Conservation (phyloP, 2,797 vertebrate species). For the Diplodus puntazzo region DNA sequence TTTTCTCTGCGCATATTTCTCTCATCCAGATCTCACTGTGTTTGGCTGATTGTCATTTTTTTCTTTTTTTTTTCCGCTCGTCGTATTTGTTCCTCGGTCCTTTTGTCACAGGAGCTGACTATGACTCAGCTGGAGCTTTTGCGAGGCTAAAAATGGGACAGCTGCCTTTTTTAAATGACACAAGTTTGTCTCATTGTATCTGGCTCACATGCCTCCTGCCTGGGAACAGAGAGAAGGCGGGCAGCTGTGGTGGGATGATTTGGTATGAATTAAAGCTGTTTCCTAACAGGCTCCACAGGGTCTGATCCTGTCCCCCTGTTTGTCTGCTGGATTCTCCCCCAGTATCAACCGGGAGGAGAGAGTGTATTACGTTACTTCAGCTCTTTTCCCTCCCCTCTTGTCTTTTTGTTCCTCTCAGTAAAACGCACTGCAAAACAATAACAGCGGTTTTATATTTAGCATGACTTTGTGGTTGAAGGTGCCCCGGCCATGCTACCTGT, state of each 20-base stretch:
- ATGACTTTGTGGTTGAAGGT: slow-evolving; percentile 70
- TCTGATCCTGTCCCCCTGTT: slow-evolving; percentile 72
- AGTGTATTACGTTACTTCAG: slow-evolving; percentile 63
- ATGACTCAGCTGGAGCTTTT: slow-evolving; percentile 78
- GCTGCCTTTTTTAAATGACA: slow-evolving; percentile 79
- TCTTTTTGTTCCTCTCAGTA: slow-evolving; percentile 54
- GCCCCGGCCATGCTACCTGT: slow-evolving; percentile 65
- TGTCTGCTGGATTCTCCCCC: slow-evolving; percentile 58
- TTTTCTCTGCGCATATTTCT: slow-evolving; percentile 29
- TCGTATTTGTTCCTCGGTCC: slow-evolving; percentile 62
- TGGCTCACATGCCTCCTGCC: slow-evolving; percentile 70
- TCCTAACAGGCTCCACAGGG: slow-evolving; percentile 80
- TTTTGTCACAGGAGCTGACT: slow-evolving; percentile 70
- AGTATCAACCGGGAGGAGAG: slow-evolving; percentile 41
- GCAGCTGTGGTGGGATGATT: slow-evolving; percentile 81
- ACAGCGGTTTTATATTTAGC: slow-evolving; percentile 76
- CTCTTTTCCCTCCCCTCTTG: slow-evolving; percentile 6
- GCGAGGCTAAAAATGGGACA: slow-evolving; percentile 78
- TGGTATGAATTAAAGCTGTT: slow-evolving; percentile 81
- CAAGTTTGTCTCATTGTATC: slow-evolving; percentile 78
- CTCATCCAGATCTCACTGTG: slow-evolving; percentile 38
- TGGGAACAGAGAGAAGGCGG: slow-evolving; percentile 72
- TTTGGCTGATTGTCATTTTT: slow-evolving; percentile 64
- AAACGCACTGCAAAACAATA: slow-evolving; percentile 70
- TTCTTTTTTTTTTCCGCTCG: slow-evolving; percentile 29